Evolutionary conservation across 53 echinoderm and acorn worm species (phyloP).

Genomic region (Echinarachnius parma): DNA sequence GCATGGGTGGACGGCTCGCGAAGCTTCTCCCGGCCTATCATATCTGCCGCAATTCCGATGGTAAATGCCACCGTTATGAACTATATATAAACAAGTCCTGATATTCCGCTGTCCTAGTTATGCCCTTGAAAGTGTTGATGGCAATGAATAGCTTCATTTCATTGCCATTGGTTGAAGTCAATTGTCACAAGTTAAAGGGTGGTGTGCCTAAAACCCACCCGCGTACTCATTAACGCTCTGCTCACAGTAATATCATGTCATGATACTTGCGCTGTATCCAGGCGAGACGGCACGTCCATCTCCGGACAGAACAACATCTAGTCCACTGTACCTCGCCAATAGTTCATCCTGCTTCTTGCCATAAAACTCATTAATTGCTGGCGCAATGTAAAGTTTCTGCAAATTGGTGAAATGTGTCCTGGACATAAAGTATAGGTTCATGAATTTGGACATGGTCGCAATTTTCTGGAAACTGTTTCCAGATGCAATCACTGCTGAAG

Average conservation of each 20-base stretch:
- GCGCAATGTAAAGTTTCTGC: slow-evolving; percentile 30
- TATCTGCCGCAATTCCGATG: too few relatives aligned
- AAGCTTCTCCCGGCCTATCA: too few relatives aligned
- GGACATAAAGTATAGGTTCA: background rate
- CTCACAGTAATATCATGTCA: background rate
- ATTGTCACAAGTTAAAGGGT: too few relatives aligned
- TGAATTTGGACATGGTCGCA: background rate
- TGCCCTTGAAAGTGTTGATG: too few relatives aligned
- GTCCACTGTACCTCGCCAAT: slow-evolving; percentile 1
- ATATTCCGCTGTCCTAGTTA: too few relatives aligned
- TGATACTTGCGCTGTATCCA: slow-evolving; percentile 15
- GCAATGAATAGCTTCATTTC: too few relatives aligned
- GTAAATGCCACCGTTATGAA: too few relatives aligned
- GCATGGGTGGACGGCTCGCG: too few relatives aligned
- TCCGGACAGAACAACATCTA: slow-evolving; percentile 21
- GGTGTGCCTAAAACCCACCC: too few relatives aligned
- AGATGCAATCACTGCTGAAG: background rate
- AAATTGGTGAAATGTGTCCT: slow-evolving; percentile 10
- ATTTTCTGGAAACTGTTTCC: slow-evolving; percentile 13
- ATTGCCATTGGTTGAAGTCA: too few relatives aligned
- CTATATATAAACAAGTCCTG: too few relatives aligned
- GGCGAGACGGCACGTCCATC: slow-evolving; percentile 35
- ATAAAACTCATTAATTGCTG: slow-evolving; percentile 22
- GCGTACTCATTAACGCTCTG: too few relatives aligned
- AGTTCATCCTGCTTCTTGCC: slow-evolving; percentile 2